These are phyloP conservation scores for Onychostruthus taczanowskii DNA, from an alignment of 2,113 vertebrate genomes.

Conservation along the genomic window DNA sequence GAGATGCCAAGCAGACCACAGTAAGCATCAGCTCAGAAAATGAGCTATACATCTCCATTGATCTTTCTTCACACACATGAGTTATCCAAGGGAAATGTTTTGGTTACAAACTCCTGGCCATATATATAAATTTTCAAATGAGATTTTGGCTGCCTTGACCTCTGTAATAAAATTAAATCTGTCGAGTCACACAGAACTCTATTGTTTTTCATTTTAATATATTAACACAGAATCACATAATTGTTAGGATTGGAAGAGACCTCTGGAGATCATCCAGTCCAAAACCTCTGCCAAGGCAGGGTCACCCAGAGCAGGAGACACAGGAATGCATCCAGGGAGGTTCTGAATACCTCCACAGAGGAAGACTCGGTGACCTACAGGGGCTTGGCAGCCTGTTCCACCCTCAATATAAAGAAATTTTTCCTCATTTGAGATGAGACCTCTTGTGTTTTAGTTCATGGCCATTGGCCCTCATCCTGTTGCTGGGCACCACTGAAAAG, in stretches of 20 bases:
- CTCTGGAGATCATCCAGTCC: neutral
- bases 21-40: neutral
- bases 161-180: neutral
- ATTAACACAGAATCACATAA: neutral
- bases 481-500: fast-evolving
- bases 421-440: neutral
- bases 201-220: neutral
- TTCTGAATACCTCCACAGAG: neutral
- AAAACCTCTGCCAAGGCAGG: neutral
- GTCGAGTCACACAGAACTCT: neutral
- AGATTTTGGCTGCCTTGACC: neutral
- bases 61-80: neutral
- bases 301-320: neutral
- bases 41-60: neutral
- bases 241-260: neutral
- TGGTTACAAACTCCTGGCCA: neutral
- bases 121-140: neutral
- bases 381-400: neutral
- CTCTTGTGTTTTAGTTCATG: neutral
- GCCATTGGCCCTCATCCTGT: neutral
- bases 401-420: neutral
- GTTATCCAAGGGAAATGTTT: neutral
- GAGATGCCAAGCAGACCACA: neutral
- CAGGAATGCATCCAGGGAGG: too few species aligned
- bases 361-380: neutral